Conservation (phyloP, 2,113 vertebrate species). For the Burhinus bistriatus region DNA sequence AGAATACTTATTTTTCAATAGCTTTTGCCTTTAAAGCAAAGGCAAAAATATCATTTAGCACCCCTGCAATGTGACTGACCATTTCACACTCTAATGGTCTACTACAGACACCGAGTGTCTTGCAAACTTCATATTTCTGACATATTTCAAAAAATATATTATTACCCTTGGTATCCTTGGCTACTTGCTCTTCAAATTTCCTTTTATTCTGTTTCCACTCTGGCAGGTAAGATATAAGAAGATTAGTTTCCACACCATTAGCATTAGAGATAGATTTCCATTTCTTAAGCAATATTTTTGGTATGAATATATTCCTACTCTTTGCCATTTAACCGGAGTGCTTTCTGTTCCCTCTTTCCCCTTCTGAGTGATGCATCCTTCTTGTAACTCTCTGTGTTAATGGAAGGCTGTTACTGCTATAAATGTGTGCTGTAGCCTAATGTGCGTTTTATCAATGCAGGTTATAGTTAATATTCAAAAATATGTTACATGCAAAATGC, state of each 20-base stretch:
- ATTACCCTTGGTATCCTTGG: background rate
- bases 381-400: background rate
- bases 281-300: background rate
- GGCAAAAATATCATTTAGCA: background rate
- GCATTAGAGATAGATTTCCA: background rate
- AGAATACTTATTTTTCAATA: background rate
- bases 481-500: background rate
- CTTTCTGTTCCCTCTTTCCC: background rate
- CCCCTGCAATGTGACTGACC: background rate
- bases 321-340: background rate
- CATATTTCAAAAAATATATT: background rate
- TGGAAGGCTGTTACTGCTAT: background rate
- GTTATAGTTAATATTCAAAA: background rate
- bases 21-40: background rate
- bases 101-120: background rate
- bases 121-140: background rate
- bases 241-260: slow-evolving; percentile 15
- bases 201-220: background rate
- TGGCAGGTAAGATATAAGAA: background rate
- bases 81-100: background rate
- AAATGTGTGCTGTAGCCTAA: background rate
- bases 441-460: background rate
- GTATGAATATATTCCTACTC: background rate
- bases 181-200: background rate
- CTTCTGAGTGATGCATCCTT: background rate